Evolutionary conservation across 2,113 vertebrate species (phyloP), one percentile per base, ranked within the genome.

Genomic region (Speoplatyrhinus poulsoni): DNA sequence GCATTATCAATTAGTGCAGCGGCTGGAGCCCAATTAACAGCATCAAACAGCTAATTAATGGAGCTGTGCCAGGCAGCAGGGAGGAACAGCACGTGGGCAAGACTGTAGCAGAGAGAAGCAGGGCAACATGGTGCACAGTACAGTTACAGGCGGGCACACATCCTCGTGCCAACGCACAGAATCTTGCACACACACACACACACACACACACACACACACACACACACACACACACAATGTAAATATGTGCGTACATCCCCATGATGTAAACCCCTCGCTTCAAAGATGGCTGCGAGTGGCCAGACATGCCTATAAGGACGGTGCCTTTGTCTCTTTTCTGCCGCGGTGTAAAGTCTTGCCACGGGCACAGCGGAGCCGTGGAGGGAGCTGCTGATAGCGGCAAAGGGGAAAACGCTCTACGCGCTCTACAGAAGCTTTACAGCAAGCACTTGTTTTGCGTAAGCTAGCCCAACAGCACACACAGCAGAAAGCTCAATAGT

Each of bases 41-140:
- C 91, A 92, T 94, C 92, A 94, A 93, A 94, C 92, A 90, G 89
- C 91, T 92, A 90, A 93, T 94, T 94, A 94, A 92, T 90, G 88
- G 87, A 92, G 89, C 91, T 77, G 87, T 91, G 90, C 87, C 87
- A 92, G 90, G 87, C 87, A 83, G 86, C 57, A 61, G 82, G 70
- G 67, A 85, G 84, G 82, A 83, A 80, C 86, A 81, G 83, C 84
- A 85, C 83, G 62, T 60, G 59, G 46, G 32, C 11, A 54, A 48
- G 53, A 10, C 12, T n/a, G 15, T 55, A 56, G 15, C 1, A 16
- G 13, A 56, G 16, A 15, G 26, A 52, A 10, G 10, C 49, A 26
- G 2, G 26, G 26, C 26, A 26, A 26, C 26, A 2, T 26, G 26
- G 26, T 26, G 26, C 26, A 26, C 26, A 26, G 26, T 26, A 26